Evolutionary conservation across 2,888 invertebrate genomes (phyloP), one percentile per base, ranked within the genome.

Genomic region (Synergus gifuensis): DNA sequence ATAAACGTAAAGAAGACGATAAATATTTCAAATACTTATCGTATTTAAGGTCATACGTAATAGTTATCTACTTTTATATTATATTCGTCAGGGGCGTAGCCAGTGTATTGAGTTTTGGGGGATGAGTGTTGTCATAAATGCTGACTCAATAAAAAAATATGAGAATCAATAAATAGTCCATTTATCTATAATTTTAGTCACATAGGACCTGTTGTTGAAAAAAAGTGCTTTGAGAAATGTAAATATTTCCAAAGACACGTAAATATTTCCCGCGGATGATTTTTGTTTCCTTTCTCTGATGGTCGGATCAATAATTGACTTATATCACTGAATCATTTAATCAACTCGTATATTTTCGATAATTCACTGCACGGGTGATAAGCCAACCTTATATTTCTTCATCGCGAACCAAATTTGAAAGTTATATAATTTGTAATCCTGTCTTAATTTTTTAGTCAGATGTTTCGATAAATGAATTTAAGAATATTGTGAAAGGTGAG

Each of bases 301-400:
- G 28, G 40, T 67, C 49, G 36, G 54, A 1, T 44, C 36, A n/a
- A 49, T 64, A 54, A 46, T 76, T 42, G 22, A 78, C 73, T 78
- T 76, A n/a, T 62, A 79, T 79, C 62, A 69, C 67, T 42, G 44
- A 40, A 18, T 73, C 64, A 22, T 36, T 40, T n/a, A 16, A 28
- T 66, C 36, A 79, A 16, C n/a, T 18, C 1, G 9, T 40, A 66
- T 28, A 14, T 42, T 64, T 18, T 78, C 36, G 46, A 49, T 69
- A 11, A 54, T 54, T 60, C 28, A 11, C 28, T 28, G 7, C 18
- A 11, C 28, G 14, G 28, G 5, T 62, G 18, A 62, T 11, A 14
- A 28, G 7, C 1, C 49, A 54, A 54, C 5, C 62, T 36, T 36
- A 62, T 28, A 62, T 2, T 62, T 62, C 12, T 28, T 28, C 1